Conservation (phyloP, 2,797 vertebrate species). For the Karalla daura region DNA sequence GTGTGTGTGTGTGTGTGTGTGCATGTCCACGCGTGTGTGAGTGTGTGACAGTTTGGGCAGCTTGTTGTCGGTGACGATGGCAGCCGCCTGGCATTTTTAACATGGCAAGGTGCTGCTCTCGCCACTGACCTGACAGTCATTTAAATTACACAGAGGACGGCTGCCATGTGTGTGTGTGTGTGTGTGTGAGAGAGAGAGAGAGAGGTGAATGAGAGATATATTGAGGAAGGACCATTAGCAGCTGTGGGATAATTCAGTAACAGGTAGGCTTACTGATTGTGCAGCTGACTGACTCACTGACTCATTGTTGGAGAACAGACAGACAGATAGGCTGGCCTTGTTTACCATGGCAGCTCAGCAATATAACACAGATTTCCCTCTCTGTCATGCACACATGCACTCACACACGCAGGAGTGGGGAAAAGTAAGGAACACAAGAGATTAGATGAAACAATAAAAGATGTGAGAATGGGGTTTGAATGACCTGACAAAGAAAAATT, state of each 20-base stretch:
- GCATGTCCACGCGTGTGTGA: slow-evolving; percentile 79
- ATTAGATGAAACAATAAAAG: slow-evolving; percentile 44
- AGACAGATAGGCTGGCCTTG: slow-evolving; percentile 75
- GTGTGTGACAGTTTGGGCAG: slow-evolving; percentile 85
- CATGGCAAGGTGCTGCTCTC: slow-evolving; percentile 95
- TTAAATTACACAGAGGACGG: slow-evolving; percentile 89
- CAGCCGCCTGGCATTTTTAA: slow-evolving; percentile 96
- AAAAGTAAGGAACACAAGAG: slow-evolving; percentile 35
- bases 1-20: slow-evolving; percentile 69
- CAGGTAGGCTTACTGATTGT: slow-evolving; percentile 77
- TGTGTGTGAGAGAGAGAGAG: slow-evolving; percentile 27
- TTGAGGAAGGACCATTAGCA: slow-evolving; percentile 84
- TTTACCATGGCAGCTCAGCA: slow-evolving; percentile 74
- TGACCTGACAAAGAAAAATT: slow-evolving; percentile 26
- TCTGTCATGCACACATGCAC: slow-evolving; percentile 30
- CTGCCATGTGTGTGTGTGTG: slow-evolving; percentile 52
- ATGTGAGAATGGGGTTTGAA: slow-evolving; percentile 17
- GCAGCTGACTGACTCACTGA: slow-evolving; percentile 78
- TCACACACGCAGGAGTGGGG: slow-evolving; percentile 8
- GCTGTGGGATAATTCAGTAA: slow-evolving; percentile 86
- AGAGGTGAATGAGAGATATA: slow-evolving; percentile 67
- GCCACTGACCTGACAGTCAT: slow-evolving; percentile 99
- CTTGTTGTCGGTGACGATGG: slow-evolving; percentile 87
- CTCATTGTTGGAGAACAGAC: slow-evolving; percentile 78
- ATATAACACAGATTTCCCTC: slow-evolving; percentile 66